Evolutionary conservation across 1,140 invertebrate genomes (phyloP).

Genomic region (Drosophila seguyi): DNA sequence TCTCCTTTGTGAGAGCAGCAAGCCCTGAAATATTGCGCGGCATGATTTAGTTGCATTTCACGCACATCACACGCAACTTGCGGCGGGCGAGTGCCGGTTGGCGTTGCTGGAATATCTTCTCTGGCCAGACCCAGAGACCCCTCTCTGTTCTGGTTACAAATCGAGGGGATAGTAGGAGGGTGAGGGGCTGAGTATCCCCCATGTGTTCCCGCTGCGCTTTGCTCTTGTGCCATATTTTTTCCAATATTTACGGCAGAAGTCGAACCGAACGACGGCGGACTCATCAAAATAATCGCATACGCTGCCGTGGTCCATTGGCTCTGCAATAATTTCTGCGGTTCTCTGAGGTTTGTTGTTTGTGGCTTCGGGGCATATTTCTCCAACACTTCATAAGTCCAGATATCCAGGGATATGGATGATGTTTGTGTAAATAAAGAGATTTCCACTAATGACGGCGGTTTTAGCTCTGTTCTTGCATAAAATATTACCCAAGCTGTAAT

Average conservation of each 20-base stretch:
- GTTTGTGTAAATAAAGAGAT: conserved; percentile 48
- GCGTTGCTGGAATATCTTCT: conserved; percentile 64
- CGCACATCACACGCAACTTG: conserved; percentile 76
- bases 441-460: conserved; percentile 34
- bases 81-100: conserved; percentile 55
- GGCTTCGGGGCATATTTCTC: conserved; percentile 36
- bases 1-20: conserved; percentile 48
- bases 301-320: conserved; percentile 36
- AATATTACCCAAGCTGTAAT: conserved; percentile 28
- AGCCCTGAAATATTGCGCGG: conserved; percentile 80
- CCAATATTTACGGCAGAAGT: conserved; percentile 73
- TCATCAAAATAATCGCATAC: conserved; percentile 70
- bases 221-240: conserved; percentile 65
- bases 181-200: not conserved
- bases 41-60: conserved; percentile 82
- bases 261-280: conserved; percentile 49
- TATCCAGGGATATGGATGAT: conserved; percentile 13
- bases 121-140: conserved; percentile 16
- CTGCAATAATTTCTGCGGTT: conserved; percentile 35
- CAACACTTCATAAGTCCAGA: conserved; percentile 37
- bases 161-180: not conserved
- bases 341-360: conserved; percentile 13
- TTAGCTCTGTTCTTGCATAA: conserved; percentile 6
- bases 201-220: conserved; percentile 46
- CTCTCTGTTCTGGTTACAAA: conserved; percentile 28